A percentile compares a stretch with the other conserved stretches of the same genome.
Conservation (phyloP, 2,888 invertebrate genomes). For the Amphipoea oculea region DNA sequence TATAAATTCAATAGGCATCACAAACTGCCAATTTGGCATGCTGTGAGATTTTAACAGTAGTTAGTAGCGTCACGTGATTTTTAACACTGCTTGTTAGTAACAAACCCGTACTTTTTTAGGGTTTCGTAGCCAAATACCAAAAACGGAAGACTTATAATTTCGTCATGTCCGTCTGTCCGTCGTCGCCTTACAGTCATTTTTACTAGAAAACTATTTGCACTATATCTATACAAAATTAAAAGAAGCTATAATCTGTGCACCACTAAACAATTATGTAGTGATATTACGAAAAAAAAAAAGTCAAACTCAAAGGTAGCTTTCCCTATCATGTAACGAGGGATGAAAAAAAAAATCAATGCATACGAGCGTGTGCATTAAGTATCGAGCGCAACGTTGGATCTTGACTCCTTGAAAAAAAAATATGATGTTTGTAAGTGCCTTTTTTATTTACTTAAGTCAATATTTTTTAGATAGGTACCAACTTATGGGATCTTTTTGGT, state of each 20-base stretch:
- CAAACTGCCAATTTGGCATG: conserved; percentile 26
- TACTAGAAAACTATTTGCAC: background rate
- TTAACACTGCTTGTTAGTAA: conserved; percentile 1
- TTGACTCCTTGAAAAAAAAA: background rate
- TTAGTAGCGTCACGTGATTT: conserved; percentile 9
- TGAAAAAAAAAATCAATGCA: background rate
- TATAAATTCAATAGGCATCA: conserved; percentile 13
- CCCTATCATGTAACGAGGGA: background rate
- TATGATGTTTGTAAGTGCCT: background rate
- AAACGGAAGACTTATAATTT: background rate
- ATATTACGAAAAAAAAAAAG: background rate
- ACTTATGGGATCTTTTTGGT: background rate
- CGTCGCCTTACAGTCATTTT: background rate
- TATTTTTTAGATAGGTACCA: background rate
- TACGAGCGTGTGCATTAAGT: background rate
- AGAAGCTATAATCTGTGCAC: background rate
- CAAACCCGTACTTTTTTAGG: conserved; percentile 8
- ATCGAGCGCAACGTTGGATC: background rate
- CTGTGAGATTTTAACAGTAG: conserved; percentile 34
- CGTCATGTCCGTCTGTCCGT: background rate
- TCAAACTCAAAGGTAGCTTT: background rate
- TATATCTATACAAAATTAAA: background rate
- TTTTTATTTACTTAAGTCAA: background rate
- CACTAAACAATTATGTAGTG: background rate
- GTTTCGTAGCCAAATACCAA: background rate